phyloP scores from a whole-genome alignment of 2,888 invertebrate species.

The Flexamia atlantica region DNA sequence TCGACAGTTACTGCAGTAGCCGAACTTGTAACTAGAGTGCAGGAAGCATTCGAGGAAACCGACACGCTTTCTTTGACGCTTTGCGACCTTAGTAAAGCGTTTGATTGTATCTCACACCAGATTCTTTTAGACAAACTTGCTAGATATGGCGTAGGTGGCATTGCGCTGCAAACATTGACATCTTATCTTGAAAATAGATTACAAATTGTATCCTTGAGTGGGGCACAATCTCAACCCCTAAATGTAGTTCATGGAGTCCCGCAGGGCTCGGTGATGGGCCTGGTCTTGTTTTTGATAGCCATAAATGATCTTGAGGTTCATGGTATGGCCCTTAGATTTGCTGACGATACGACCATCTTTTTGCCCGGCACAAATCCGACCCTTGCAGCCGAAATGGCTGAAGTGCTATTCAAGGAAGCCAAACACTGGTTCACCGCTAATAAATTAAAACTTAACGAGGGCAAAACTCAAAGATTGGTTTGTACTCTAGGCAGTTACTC shows the following conservation, averaged over 20 bases:
- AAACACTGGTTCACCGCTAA: no score
- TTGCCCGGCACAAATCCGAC: no score
- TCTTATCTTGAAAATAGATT: background rate
- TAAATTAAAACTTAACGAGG: no score
- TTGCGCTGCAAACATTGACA: background rate
- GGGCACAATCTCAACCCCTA: background rate
- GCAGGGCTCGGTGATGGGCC: constrained; percentile 42
- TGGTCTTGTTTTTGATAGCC: background rate
- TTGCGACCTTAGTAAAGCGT: background rate
- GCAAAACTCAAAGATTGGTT: no score
- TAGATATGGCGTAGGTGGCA: background rate
- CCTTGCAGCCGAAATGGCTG: no score
- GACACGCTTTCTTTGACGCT: background rate
- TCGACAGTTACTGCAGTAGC: constrained; percentile 23
- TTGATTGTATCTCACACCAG: constrained; percentile 15
- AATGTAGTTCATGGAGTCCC: background rate
- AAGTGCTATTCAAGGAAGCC: no score
- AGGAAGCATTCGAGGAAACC: background rate
- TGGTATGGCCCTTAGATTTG: background rate
- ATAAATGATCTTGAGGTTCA: constrained; percentile 17
- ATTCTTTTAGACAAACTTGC: background rate
- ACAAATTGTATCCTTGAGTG: background rate
- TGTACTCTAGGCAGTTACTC: no score
- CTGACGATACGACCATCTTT: no score
- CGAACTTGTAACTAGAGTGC: background rate